A percentile compares a stretch with the other conserved stretches of the same genome.
phyloP scores from a whole-genome alignment of 2,888 invertebrate genomes.

The Xylota sylvarum region DNA sequence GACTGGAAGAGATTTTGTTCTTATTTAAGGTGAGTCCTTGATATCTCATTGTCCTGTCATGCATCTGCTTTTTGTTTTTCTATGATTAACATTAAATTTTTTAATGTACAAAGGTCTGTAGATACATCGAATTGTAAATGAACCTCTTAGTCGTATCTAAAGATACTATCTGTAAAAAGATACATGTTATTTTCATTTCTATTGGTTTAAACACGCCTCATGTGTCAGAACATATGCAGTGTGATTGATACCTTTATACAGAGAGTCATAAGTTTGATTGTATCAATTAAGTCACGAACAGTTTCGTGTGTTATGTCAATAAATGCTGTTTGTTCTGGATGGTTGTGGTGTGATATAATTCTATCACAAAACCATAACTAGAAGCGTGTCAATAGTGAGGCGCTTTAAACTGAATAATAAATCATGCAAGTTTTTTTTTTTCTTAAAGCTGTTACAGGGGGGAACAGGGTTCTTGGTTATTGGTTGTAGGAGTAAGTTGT shows the following conservation, averaged over 20 bases:
- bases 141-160: not conserved
- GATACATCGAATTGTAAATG: not conserved
- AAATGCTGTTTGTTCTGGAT: slow-evolving; percentile 44
- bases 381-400: slow-evolving; percentile 64
- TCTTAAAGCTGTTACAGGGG: slow-evolving; percentile 18
- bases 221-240: slow-evolving; percentile 27
- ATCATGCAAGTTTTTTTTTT: slow-evolving; percentile 55
- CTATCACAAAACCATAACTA: slow-evolving; percentile 43
- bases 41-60: too few relatives aligned
- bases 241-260: slow-evolving; percentile 11
- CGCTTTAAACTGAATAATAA: slow-evolving; percentile 66
- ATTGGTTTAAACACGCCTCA: not conserved
- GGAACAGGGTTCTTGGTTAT: not conserved
- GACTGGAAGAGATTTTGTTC: not conserved
- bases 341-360: not conserved
- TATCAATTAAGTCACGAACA: slow-evolving; percentile 65
- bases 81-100: too few relatives aligned
- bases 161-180: not conserved
- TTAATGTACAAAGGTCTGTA: too few relatives aligned
- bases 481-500: not conserved
- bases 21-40: slow-evolving; percentile 34
- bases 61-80: too few relatives aligned
- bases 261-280: slow-evolving; percentile 33
- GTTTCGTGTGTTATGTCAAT: slow-evolving; percentile 64
- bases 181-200: not conserved